Evolutionary conservation across 2,113 vertebrate genomes (phyloP).

Genomic region (Tauraco erythrolophus): DNA sequence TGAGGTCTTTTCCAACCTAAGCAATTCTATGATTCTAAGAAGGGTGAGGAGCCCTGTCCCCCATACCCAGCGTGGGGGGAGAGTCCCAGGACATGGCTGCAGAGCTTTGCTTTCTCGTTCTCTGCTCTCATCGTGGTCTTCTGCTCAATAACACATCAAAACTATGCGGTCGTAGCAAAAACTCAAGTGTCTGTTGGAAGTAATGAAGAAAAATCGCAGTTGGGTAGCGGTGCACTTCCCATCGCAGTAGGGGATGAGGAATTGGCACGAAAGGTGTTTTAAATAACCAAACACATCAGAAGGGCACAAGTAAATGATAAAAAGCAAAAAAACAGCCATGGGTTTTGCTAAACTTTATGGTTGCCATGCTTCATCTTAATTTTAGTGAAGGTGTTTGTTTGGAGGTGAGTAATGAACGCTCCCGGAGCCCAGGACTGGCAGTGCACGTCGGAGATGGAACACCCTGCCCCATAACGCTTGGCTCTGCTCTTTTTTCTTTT

Average conservation of each 20-base stretch:
- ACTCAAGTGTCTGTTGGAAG: background rate
- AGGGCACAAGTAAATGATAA: background rate
- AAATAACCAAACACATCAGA: conserved; percentile 28
- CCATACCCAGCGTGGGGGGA: too few species aligned
- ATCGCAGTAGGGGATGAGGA: background rate
- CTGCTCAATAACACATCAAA: background rate
- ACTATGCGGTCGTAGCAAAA: background rate
- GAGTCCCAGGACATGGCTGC: background rate
- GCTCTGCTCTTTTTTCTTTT: background rate
- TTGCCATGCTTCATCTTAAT: conserved; percentile 52
- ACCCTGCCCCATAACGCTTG: background rate
- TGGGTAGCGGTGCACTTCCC: background rate
- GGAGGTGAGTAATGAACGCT: conserved; percentile 33
- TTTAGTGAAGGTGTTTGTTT: conserved; percentile 37
- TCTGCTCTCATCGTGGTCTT: background rate
- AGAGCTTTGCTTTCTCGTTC: background rate
- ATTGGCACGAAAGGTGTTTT: background rate
- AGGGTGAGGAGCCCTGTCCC: background rate
- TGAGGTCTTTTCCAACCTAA: too few species aligned
- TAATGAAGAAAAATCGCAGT: conserved; percentile 63
- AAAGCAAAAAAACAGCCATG: background rate
- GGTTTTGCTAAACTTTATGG: conserved; percentile 16
- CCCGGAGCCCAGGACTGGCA: background rate
- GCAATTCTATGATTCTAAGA: too few species aligned
- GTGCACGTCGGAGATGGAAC: background rate